Conservation (phyloP, 2,888 invertebrate genomes). For the Thyatira batis region DNA sequence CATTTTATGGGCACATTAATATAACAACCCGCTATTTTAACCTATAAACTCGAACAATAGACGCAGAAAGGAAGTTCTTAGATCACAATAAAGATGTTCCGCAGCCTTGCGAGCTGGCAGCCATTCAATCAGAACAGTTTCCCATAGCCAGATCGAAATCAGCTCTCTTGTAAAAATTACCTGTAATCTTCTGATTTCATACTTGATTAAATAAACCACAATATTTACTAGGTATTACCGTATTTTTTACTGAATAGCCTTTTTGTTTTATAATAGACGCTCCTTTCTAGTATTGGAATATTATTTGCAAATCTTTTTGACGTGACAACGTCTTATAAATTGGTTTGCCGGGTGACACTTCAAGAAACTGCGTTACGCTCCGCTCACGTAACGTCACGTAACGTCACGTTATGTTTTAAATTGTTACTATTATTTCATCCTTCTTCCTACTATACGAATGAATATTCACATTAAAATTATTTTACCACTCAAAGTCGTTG, state of each 20-base stretch:
- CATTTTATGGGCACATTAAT: conserved; percentile 25
- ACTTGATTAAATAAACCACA: conserved; percentile 10
- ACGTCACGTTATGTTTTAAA: no score
- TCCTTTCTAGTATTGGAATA: neutral
- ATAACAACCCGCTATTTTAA: conserved; percentile 29
- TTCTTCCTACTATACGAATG: no score
- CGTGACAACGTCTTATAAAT: no score
- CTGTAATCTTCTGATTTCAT: conserved; percentile 31
- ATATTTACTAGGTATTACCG: neutral
- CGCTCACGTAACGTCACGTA: no score
- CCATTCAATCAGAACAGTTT: conserved; percentile 34
- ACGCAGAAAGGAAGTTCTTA: conserved; percentile 11
- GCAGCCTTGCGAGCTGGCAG: conserved; percentile 25
- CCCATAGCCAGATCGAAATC: conserved; percentile 33
- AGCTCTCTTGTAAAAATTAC: conserved; percentile 16
- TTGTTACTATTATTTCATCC: no score
- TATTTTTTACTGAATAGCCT: neutral
- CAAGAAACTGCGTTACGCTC: no score
- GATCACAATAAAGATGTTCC: conserved; percentile 23
- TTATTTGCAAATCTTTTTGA: neutral
- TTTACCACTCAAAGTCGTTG: no score
- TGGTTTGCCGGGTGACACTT: no score
- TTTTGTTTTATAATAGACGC: neutral
- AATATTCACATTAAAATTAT: no score
- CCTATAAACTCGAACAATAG: conserved; percentile 25